Percentiles rank a stretch among this genome's conserved stretches.
Evolutionary conservation across 2,888 invertebrate genomes (phyloP).

Genomic region (Anoncus sp.): DNA sequence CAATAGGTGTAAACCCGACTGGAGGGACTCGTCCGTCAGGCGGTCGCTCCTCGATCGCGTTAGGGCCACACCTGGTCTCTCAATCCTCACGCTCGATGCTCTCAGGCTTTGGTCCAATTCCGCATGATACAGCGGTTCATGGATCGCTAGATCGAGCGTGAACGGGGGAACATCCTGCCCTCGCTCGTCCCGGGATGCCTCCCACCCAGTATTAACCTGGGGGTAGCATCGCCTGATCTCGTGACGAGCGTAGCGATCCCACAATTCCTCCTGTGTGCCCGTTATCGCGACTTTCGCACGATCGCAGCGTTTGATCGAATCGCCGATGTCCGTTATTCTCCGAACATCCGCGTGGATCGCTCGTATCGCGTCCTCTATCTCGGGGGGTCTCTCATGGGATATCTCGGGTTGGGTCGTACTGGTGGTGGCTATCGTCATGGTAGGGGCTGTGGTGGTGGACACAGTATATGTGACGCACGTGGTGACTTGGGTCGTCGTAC

Average conservation of each 20-base stretch:
- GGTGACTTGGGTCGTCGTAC: no score
- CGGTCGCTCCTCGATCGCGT: no score
- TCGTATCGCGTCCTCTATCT: neutral
- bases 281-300: neutral
- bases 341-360: neutral
- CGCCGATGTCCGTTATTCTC: neutral
- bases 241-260: neutral
- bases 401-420: neutral
- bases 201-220: neutral
- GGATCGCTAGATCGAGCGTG: neutral
- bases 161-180: neutral
- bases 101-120: no score
- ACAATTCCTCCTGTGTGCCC: neutral
- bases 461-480: neutral
- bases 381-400: no score
- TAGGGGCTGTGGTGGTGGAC: neutral
- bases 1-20: no score
- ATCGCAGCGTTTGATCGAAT: slow-evolving; percentile 9
- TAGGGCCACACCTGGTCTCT: no score
- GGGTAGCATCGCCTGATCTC: neutral
- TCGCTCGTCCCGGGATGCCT: neutral
- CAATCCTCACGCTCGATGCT: no score
- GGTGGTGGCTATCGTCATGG: neutral
- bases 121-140: neutral
- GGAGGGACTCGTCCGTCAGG: no score